phyloP scores from a whole-genome alignment of 2,888 invertebrate species.

The Apamea sordens region DNA sequence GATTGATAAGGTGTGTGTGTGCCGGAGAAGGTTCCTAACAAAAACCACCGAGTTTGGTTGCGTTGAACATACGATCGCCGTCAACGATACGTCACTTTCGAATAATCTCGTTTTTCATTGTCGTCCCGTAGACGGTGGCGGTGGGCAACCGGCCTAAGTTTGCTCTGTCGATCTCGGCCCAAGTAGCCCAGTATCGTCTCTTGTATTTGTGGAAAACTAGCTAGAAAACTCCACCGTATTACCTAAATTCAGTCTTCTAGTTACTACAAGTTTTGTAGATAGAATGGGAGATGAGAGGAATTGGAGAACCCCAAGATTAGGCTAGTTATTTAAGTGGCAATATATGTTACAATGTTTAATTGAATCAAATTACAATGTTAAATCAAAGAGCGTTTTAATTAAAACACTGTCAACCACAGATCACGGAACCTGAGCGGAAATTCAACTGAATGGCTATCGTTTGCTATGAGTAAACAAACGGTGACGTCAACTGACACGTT shows the following conservation, averaged over 20 bases:
- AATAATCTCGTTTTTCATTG: not conserved
- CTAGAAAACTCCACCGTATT: constrained; percentile 42
- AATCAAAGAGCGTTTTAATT: constrained; percentile 25
- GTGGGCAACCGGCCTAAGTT: not conserved
- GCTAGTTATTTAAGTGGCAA: constrained; percentile 14
- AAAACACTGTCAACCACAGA: not conserved
- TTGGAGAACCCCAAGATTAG: constrained; percentile 10
- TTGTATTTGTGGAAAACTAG: constrained; percentile 23
- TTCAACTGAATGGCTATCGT: too few species aligned
- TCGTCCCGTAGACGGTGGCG: not conserved
- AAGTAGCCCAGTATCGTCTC: not conserved
- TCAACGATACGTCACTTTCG: not conserved
- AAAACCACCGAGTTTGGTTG: not conserved
- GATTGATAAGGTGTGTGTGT: not conserved
- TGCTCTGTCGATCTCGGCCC: too few species aligned
- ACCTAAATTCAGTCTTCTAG: constrained; percentile 14
- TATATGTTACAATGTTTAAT: constrained; percentile 35
- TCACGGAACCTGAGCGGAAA: not conserved
- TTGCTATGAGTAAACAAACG: too few species aligned
- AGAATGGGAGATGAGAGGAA: not conserved
- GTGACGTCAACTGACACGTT: too few species aligned
- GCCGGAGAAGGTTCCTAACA: not conserved
- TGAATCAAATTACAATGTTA: constrained; percentile 31
- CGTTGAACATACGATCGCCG: not conserved
- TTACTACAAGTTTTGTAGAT: constrained; percentile 14